phyloP scores from a whole-genome alignment of 2,113 vertebrate species.

The Neomonachus schauinslandi region DNA sequence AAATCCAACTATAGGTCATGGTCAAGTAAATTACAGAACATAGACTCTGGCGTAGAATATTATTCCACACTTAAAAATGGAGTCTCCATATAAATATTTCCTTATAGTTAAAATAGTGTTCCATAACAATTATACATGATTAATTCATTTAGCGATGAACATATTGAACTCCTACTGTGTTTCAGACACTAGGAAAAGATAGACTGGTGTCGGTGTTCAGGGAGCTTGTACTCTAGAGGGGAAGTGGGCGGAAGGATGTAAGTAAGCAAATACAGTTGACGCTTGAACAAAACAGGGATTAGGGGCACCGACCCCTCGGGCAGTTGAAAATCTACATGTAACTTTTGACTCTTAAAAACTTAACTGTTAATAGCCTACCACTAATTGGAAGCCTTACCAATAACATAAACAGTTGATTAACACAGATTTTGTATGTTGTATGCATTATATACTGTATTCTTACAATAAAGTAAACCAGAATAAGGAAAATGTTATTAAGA shows the following conservation, averaged over 20 bases:
- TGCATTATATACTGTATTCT: not conserved
- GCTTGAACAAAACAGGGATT: not conserved
- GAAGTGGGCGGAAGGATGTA: not conserved
- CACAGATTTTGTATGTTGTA: not conserved
- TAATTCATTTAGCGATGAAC: not conserved
- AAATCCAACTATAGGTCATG: not conserved
- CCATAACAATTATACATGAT: not conserved
- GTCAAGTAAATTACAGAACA: not conserved
- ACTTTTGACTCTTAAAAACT: not conserved
- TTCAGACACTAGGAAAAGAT: not conserved
- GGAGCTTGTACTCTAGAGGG: not conserved
- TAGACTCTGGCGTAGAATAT: not conserved
- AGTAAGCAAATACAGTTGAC: not conserved
- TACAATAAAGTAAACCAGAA: not conserved
- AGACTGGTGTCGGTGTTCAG: not conserved
- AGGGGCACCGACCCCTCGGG: not conserved
- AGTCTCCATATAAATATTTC: not conserved
- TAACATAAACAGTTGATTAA: not conserved
- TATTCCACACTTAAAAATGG: not conserved
- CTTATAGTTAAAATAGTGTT: not conserved
- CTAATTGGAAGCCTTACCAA: not conserved
- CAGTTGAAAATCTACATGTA: not conserved
- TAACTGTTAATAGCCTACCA: not conserved
- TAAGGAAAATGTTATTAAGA: not conserved
- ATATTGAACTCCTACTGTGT: not conserved